These are phyloP conservation scores for Festucalex cinctus DNA, from an alignment of 2,113 vertebrate species.

Conservation along the genomic window DNA sequence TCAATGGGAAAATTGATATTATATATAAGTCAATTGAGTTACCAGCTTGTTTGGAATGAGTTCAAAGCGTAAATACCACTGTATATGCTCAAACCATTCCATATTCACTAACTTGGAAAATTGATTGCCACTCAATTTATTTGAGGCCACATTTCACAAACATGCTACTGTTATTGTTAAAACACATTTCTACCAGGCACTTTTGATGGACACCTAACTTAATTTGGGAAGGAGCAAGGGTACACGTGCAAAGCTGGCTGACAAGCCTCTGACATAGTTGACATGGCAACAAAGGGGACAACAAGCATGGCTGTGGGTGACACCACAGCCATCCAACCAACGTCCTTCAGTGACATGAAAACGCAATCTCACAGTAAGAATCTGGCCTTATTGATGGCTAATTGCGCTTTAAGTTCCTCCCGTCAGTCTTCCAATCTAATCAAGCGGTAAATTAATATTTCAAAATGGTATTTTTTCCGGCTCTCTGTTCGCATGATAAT, in stretches of 20 bases:
- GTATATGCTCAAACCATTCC: too few species aligned
- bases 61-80: too few species aligned
- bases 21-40: too few species aligned
- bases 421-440: slow-evolving; percentile 62
- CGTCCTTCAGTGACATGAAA: neutral
- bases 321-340: slow-evolving; percentile 1
- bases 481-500: slow-evolving; percentile 49
- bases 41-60: too few species aligned
- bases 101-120: too few species aligned
- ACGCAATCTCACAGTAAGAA: neutral
- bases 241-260: slow-evolving; percentile 11
- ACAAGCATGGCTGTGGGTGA: neutral
- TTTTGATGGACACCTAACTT: slow-evolving; percentile 20
- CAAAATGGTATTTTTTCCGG: slow-evolving; percentile 37
- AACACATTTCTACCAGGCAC: slow-evolving; percentile 24
- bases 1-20: too few species aligned
- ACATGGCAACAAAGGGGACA: neutral
- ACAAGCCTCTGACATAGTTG: slow-evolving; percentile 29
- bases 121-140: too few species aligned
- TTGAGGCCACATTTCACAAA: too few species aligned
- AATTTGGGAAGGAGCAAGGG: neutral
- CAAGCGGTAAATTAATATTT: slow-evolving; percentile 67
- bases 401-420: slow-evolving; percentile 60
- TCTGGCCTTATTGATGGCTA: slow-evolving; percentile 54
- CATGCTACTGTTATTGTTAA: slow-evolving; percentile 6